phyloP scores from a whole-genome alignment of 2,797 vertebrate species.

The Syngnathus acus region DNA sequence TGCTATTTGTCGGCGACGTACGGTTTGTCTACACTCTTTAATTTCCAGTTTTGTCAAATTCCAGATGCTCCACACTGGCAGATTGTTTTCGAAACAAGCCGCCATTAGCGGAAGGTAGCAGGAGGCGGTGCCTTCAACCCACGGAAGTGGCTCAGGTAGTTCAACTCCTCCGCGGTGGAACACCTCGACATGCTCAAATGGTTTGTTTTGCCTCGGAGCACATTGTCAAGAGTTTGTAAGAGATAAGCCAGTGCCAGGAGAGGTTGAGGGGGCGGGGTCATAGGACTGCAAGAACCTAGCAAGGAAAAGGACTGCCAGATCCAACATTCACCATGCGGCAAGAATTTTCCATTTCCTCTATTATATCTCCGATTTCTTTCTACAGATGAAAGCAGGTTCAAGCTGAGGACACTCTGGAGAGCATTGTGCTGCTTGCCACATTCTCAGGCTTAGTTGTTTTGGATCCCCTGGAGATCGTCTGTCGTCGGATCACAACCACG shows the following conservation, averaged over 20 bases:
- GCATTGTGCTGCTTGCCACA: background rate
- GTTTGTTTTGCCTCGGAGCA: constrained; percentile 2
- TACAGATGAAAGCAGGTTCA: background rate
- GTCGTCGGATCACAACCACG: background rate
- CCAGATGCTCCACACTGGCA: background rate
- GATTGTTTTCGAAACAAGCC: constrained; percentile 50
- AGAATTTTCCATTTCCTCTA: background rate
- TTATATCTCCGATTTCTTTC: background rate
- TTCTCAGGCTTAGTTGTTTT: background rate
- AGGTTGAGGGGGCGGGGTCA: background rate
- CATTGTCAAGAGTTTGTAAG: background rate
- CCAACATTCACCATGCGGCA: background rate
- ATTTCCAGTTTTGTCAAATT: constrained; percentile 26
- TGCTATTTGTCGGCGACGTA: constrained; percentile 39
- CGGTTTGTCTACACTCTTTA: constrained; percentile 44
- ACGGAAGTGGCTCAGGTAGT: background rate
- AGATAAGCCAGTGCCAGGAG: background rate
- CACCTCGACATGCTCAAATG: background rate
- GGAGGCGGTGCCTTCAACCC: background rate
- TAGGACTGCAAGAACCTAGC: background rate
- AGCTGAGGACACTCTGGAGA: background rate
- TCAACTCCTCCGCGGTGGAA: background rate
- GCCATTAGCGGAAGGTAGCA: background rate
- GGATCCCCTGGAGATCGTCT: background rate
- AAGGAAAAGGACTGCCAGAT: background rate